Evolutionary conservation across 2,113 vertebrate species (phyloP).

Genomic region (Isurus oxyrinchus): DNA sequence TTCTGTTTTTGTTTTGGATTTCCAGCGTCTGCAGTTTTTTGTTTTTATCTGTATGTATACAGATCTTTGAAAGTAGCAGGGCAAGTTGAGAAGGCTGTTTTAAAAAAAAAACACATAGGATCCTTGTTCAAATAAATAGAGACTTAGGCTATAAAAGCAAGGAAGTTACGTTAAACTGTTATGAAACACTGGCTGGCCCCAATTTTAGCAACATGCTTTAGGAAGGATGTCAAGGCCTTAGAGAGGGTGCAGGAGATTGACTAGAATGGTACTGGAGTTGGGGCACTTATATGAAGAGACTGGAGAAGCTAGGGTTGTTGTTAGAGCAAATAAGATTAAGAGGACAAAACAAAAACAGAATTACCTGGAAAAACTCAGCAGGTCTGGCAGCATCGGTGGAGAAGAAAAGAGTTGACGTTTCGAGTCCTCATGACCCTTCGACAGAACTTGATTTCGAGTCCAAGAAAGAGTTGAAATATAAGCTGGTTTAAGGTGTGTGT

Average conservation of each 20-base stretch:
- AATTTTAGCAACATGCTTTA: background rate
- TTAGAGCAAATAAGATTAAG: background rate
- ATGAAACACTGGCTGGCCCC: background rate
- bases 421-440: too few relatives aligned
- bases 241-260: background rate
- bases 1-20: too few relatives aligned
- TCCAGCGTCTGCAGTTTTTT: too few relatives aligned
- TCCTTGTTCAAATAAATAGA: background rate
- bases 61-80: background rate
- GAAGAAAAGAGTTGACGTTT: too few relatives aligned
- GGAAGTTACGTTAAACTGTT: background rate
- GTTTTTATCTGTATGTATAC: background rate
- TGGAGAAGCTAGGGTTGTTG: background rate
- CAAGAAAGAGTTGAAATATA: too few relatives aligned
- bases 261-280: background rate
- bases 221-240: background rate
- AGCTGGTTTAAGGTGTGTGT: too few relatives aligned
- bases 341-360: too few relatives aligned
- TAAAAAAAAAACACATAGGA: background rate
- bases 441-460: too few relatives aligned
- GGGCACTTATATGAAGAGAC: background rate
- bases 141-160: background rate
- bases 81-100: background rate
- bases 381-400: too few relatives aligned
- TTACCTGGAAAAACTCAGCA: too few relatives aligned